phyloP scores from a whole-genome alignment of 1,140 invertebrate genomes.

The Zeugodacus cucurbitae region DNA sequence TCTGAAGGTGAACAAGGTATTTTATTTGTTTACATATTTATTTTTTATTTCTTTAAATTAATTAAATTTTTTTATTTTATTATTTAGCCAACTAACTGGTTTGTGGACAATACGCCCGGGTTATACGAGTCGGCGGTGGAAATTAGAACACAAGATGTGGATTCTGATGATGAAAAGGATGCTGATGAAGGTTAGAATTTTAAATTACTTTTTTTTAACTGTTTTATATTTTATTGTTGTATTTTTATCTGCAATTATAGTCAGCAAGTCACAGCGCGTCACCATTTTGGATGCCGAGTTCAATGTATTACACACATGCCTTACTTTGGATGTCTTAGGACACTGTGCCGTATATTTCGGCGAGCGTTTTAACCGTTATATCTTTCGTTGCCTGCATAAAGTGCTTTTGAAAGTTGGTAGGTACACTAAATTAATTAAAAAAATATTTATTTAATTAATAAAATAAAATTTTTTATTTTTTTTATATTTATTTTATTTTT shows the following conservation, averaged over 20 bases:
- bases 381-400: constrained; percentile 56
- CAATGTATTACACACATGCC: constrained; percentile 61
- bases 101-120: constrained; percentile 59
- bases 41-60: background rate
- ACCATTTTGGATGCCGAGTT: constrained; percentile 58
- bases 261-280: constrained; percentile 43
- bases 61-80: background rate
- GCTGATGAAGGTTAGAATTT: background rate
- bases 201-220: no score
- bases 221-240: no score
- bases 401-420: constrained; percentile 55
- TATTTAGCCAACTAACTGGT: constrained; percentile 55
- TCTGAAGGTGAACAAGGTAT: constrained; percentile 52
- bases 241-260: background rate
- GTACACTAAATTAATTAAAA: background rate
- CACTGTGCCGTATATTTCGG: constrained; percentile 55
- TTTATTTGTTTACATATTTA: background rate
- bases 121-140: constrained; percentile 62
- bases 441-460: no score
- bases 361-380: constrained; percentile 53
- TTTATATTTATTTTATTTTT: no score
- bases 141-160: constrained; percentile 57
- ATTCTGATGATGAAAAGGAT: constrained; percentile 59
- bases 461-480: no score
- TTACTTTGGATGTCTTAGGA: constrained; percentile 57